phyloP scores from a whole-genome alignment of 2,888 invertebrate genomes.

The Dasypogon diadema region DNA sequence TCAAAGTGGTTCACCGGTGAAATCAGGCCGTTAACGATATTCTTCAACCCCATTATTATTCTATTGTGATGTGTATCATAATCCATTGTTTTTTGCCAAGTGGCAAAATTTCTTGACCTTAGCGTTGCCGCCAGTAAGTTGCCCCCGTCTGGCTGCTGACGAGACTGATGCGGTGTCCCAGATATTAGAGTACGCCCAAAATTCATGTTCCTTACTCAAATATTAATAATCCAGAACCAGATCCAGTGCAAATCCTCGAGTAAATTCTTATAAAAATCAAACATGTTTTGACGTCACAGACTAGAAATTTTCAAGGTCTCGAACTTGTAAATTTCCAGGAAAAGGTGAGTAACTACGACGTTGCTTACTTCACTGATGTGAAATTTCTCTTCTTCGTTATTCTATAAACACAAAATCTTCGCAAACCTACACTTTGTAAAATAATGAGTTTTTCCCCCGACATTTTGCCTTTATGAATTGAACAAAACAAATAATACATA shows the following conservation, averaged over 20 bases:
- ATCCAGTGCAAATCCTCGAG: slow-evolving; percentile 3
- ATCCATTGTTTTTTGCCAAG: neutral
- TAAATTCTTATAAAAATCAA: slow-evolving; percentile 16
- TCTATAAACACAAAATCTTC: slow-evolving; percentile 13
- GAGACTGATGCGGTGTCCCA: neutral
- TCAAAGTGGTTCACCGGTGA: slow-evolving; percentile 56
- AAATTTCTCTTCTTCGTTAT: slow-evolving; percentile 29
- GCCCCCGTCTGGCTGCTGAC: neutral
- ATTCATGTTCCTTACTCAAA: slow-evolving; percentile 22
- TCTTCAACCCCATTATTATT: slow-evolving; percentile 57
- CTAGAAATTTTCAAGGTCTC: slow-evolving; percentile 34
- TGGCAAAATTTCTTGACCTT: neutral
- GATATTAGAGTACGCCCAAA: neutral
- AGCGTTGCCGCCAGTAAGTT: neutral
- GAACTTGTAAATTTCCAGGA: neutral
- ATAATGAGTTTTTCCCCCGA: neutral
- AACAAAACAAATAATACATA: slow-evolving; percentile 14
- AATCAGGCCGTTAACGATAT: slow-evolving; percentile 57
- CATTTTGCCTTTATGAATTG: slow-evolving; percentile 13
- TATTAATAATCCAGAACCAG: neutral
- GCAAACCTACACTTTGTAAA: neutral
- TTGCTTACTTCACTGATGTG: neutral
- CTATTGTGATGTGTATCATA: slow-evolving; percentile 32
- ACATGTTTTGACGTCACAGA: slow-evolving; percentile 43
- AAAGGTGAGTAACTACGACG: neutral